These are phyloP conservation scores for Xyrichtys novacula DNA, from an alignment of 2,797 vertebrate species.

Conservation along the genomic window DNA sequence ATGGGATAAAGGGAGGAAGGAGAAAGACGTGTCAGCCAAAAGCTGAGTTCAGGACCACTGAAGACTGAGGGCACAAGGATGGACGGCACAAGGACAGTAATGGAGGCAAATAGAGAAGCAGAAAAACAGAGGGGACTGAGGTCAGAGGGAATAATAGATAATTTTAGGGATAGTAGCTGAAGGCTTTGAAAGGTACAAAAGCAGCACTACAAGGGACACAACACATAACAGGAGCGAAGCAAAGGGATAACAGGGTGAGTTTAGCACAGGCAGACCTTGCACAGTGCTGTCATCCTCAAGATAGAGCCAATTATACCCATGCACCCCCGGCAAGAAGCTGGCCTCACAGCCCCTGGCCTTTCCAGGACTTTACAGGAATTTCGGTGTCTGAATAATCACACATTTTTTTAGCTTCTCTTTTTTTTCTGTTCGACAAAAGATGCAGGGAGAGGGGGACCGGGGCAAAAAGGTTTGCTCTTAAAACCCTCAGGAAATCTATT, in stretches of 20 bases:
- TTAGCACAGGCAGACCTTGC: conserved; percentile 39
- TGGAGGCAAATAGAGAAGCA: conserved; percentile 26
- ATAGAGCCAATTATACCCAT: conserved; percentile 48
- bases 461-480: conserved; percentile 55
- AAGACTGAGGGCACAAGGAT: conserved; percentile 22
- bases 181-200: background rate
- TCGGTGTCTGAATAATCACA: conserved; percentile 61
- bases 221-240: conserved; percentile 5
- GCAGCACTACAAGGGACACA: background rate
- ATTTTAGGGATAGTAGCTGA: conserved; percentile 26
- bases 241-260: conserved; percentile 7
- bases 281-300: conserved; percentile 37
- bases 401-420: conserved; percentile 51
- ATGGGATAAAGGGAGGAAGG: conserved; percentile 12
- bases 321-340: conserved; percentile 19
- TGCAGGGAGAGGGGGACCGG: conserved; percentile 20
- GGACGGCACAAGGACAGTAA: conserved; percentile 18
- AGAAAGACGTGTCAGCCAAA: conserved; percentile 1
- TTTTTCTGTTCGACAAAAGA: conserved; percentile 61
- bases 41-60: conserved; percentile 41
- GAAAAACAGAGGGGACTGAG: conserved; percentile 50
- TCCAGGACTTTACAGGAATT: conserved; percentile 25
- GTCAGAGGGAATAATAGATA: conserved; percentile 30
- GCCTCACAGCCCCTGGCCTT: conserved; percentile 41
- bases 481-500: conserved; percentile 74